Evolutionary conservation across 2,888 invertebrate species (phyloP).

Genomic region (Ophion obscuratus): DNA sequence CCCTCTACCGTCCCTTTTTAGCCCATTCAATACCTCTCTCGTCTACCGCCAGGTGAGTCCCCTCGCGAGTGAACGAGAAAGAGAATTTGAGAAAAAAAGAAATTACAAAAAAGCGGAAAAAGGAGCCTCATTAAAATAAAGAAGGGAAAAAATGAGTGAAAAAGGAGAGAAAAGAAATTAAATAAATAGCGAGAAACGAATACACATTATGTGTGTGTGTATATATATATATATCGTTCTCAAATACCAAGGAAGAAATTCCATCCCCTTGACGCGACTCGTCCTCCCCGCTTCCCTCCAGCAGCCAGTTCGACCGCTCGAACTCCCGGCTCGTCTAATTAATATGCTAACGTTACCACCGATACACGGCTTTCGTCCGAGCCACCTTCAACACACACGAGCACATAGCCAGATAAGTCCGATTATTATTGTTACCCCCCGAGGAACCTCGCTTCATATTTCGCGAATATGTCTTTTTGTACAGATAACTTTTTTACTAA

Average conservation of each 20-base stretch:
- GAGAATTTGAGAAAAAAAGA: conserved; percentile 13
- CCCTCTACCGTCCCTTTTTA: conserved; percentile 52
- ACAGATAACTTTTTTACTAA: too few relatives aligned
- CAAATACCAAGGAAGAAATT: neutral
- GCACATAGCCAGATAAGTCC: too few relatives aligned
- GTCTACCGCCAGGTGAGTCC: conserved; percentile 52
- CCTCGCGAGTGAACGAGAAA: conserved; percentile 25
- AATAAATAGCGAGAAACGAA: conserved; percentile 17
- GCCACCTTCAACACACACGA: neutral
- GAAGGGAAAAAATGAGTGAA: conserved; percentile 18
- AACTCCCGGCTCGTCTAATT: conserved; percentile 2
- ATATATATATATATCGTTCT: too few relatives aligned
- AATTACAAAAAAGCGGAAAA: conserved; percentile 23
- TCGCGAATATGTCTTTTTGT: too few relatives aligned
- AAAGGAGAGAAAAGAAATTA: conserved; percentile 7
- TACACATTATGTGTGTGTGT: neutral
- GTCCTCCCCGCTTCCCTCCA: too few relatives aligned
- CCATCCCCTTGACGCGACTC: too few relatives aligned
- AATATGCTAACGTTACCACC: neutral
- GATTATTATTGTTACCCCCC: too few relatives aligned
- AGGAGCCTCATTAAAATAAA: conserved; percentile 15
- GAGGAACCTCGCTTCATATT: too few relatives aligned
- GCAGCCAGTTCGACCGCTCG: neutral
- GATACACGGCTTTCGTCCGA: neutral
- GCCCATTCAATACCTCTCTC: conserved; percentile 58